Percentiles rank a stretch among this genome's conserved stretches.
phyloP scores from a whole-genome alignment of 1,140 invertebrate genomes.

The Chionoecetes opilio region DNA sequence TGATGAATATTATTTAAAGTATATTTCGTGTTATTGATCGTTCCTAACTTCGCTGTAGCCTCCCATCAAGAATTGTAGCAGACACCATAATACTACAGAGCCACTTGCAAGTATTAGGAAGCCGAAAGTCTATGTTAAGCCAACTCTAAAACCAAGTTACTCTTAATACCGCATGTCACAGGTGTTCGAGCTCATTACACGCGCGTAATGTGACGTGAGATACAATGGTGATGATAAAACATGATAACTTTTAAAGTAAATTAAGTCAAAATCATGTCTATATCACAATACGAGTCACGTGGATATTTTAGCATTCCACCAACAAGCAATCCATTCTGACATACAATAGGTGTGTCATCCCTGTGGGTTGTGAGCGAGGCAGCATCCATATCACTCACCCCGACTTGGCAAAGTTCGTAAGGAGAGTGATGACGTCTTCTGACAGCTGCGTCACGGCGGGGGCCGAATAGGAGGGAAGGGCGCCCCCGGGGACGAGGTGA shows the following conservation, averaged over 20 bases:
- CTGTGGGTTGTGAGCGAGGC: not conserved
- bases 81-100: too few relatives aligned
- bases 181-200: too few relatives aligned
- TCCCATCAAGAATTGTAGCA: too few relatives aligned
- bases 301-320: not conserved
- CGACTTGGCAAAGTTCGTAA: conserved; percentile 81
- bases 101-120: too few relatives aligned
- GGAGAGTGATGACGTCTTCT: conserved; percentile 80
- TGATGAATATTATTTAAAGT: too few relatives aligned
- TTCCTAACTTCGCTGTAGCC: too few relatives aligned
- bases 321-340: not conserved
- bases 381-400: conserved; percentile 72
- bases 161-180: too few relatives aligned
- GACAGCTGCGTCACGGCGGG: conserved; percentile 77
- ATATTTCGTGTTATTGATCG: too few relatives aligned
- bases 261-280: not conserved
- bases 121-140: too few relatives aligned
- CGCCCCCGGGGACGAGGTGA: conserved; percentile 70
- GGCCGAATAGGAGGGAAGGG: conserved; percentile 69
- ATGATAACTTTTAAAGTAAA: not conserved
- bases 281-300: not conserved
- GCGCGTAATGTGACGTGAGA: too few relatives aligned
- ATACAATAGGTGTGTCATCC: not conserved
- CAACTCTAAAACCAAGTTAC: too few relatives aligned
- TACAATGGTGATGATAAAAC: too few relatives aligned